A percentile compares a stretch with the other conserved stretches of the same genome.
These are phyloP conservation scores for Drosophila macrothrix DNA, from an alignment of 2,888 invertebrate genomes.

Conservation along the genomic window DNA sequence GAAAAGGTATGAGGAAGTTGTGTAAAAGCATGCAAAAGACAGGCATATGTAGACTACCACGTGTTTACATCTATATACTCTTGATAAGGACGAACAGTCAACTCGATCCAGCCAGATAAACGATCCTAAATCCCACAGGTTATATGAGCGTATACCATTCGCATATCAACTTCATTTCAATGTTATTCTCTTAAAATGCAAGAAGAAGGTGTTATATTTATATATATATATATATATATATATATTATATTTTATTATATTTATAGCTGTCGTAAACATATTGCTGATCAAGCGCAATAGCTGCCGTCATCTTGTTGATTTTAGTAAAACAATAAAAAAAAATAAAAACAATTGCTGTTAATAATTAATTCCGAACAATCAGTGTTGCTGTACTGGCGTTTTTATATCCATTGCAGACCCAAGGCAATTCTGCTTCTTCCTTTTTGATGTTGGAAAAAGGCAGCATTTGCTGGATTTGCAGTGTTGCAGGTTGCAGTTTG, in stretches of 20 bases:
- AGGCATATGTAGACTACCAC: background rate
- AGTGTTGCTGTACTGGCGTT: background rate
- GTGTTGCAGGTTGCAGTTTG: constrained; percentile 2
- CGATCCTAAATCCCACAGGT: background rate
- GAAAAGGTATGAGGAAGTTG: background rate
- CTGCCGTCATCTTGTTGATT: background rate
- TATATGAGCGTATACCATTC: background rate
- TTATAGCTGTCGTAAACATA: background rate
- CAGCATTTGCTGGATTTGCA: constrained; percentile 15
- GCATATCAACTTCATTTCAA: no score
- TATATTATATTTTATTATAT: no score
- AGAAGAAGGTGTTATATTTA: no score
- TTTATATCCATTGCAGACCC: background rate
- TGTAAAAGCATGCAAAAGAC: background rate
- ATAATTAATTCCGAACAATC: background rate
- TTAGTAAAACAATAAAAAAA: background rate
- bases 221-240: background rate
- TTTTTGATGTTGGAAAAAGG: constrained; percentile 38
- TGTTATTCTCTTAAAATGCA: background rate
- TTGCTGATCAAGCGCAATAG: background rate
- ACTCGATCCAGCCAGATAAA: background rate
- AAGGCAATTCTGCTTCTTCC: constrained; percentile 15
- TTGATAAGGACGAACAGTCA: background rate
- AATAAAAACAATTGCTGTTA: background rate
- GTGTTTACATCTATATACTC: background rate